These are phyloP conservation scores for Bostrychus sinensis DNA, from an alignment of 2,113 vertebrate species.

Conservation along the genomic window DNA sequence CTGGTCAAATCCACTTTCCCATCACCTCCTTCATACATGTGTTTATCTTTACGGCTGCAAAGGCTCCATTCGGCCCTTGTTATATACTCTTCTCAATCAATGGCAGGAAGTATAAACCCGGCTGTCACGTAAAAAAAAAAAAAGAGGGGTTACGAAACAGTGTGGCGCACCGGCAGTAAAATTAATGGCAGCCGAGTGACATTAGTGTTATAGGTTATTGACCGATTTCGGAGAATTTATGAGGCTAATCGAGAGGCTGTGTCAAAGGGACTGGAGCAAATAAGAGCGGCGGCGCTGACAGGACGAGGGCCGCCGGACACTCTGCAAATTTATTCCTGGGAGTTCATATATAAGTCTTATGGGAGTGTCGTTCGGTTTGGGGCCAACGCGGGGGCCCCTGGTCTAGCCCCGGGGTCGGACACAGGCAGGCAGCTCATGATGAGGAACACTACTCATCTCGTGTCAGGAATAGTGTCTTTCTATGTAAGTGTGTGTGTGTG, in stretches of 20 bases:
- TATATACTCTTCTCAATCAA: constrained; percentile 71
- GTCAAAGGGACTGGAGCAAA: constrained; percentile 69
- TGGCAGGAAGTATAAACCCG: constrained; percentile 47
- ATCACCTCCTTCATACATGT: constrained; percentile 4
- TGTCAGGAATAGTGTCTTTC: constrained; percentile 46
- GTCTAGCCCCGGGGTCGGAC: constrained; percentile 62
- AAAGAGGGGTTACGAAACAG: constrained; percentile 61
- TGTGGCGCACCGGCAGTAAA: constrained; percentile 69
- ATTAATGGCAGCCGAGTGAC: constrained; percentile 71
- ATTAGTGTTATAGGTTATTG: constrained; percentile 82
- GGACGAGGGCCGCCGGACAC: constrained; percentile 51
- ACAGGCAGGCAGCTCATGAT: constrained; percentile 49
- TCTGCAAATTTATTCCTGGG: constrained; percentile 55
- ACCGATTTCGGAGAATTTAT: constrained; percentile 77
- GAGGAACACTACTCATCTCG: constrained; percentile 61
- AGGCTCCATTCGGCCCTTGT: constrained; percentile 51
- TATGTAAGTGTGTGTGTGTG: constrained; percentile 8
- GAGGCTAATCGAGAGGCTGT: constrained; percentile 75
- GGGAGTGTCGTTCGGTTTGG: constrained; percentile 37
- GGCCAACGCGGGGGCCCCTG: constrained; percentile 43
- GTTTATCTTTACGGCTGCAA: constrained; percentile 45
- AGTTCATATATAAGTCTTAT: constrained; percentile 63
- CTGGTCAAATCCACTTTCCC: not conserved
- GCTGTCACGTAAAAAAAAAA: constrained; percentile 48
- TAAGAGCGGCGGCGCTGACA: constrained; percentile 63